Evolutionary conservation across 2,888 invertebrate species (phyloP).

Genomic region (Dasysyrphus tricinctus): DNA sequence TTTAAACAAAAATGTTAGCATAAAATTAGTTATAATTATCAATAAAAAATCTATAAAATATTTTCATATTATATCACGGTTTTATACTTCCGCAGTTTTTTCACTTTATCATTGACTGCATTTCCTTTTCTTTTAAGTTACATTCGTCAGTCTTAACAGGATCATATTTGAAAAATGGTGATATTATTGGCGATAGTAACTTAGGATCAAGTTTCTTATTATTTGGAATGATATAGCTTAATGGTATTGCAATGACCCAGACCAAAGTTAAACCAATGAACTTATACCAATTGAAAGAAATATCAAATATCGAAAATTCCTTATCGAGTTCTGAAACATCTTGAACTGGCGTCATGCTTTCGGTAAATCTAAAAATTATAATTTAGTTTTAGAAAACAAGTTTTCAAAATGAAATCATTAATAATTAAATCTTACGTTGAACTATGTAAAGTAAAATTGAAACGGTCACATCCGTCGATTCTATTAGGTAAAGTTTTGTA

Average conservation of each 20-base stretch:
- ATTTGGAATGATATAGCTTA: conserved; percentile 79
- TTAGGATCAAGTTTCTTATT: conserved; percentile 75
- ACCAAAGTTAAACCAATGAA: conserved; percentile 83
- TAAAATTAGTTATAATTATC: no score
- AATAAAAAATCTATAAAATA: no score
- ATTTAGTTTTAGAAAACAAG: not conserved
- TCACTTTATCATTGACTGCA: not conserved
- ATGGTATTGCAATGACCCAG: conserved; percentile 83
- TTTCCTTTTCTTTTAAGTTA: not conserved
- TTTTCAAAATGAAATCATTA: not conserved
- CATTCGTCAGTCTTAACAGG: not conserved
- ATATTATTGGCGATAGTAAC: conserved; percentile 61
- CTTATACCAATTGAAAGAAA: conserved; percentile 86
- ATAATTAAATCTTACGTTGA: conserved; percentile 12
- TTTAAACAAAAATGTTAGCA: no score
- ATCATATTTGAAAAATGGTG: conserved; percentile 11
- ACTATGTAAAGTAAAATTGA: conserved; percentile 21
- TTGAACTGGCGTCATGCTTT: not conserved
- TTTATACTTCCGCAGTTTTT: not conserved
- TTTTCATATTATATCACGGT: no score
- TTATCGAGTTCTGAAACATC: not conserved
- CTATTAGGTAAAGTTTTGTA: conserved; percentile 52
- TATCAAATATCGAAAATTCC: conserved; percentile 80
- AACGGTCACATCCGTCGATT: conserved; percentile 43
- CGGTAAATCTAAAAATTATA: conserved; percentile 12